Conservation (phyloP, 2,888 invertebrate species). For the Drosophila algonquin region DNA sequence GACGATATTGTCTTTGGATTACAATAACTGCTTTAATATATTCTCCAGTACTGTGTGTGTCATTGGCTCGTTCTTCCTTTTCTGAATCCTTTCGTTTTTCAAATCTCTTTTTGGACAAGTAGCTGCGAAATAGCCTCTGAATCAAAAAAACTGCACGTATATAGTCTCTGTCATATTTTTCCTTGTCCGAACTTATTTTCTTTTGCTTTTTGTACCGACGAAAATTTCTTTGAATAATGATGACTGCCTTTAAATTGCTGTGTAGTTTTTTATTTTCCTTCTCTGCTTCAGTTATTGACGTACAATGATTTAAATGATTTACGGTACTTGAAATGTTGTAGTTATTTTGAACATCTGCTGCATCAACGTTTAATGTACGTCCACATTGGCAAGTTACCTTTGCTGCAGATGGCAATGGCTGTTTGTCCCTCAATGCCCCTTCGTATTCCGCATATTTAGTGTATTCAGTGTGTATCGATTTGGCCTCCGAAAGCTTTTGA, state of each 20-base stretch:
- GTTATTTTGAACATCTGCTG: slow-evolving; percentile 4
- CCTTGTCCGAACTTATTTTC: slow-evolving; percentile 4
- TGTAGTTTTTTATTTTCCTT: background rate
- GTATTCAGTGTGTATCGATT: slow-evolving; percentile 22
- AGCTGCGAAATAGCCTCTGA: slow-evolving; percentile 52
- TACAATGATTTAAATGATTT: background rate
- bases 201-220: slow-evolving; percentile 52
- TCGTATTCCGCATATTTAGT: slow-evolving; percentile 65
- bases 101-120: slow-evolving; percentile 41
- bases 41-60: slow-evolving; percentile 45
- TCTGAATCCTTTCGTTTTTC: slow-evolving; percentile 1
- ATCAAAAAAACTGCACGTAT: slow-evolving; percentile 54
- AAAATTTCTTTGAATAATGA: slow-evolving; percentile 53
- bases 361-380: slow-evolving; percentile 36
- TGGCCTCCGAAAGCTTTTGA: slow-evolving; percentile 48
- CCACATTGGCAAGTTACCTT: slow-evolving; percentile 72
- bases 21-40: slow-evolving; percentile 69
- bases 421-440: slow-evolving; percentile 60
- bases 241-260: slow-evolving; percentile 49
- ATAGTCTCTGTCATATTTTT: slow-evolving; percentile 40
- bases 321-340: background rate
- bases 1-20: slow-evolving; percentile 74
- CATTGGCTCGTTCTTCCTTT: background rate
- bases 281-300: background rate
- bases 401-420: slow-evolving; percentile 34